Evolutionary conservation across 1,140 invertebrate species (phyloP).

Genomic region (Conus betulinus): DNA sequence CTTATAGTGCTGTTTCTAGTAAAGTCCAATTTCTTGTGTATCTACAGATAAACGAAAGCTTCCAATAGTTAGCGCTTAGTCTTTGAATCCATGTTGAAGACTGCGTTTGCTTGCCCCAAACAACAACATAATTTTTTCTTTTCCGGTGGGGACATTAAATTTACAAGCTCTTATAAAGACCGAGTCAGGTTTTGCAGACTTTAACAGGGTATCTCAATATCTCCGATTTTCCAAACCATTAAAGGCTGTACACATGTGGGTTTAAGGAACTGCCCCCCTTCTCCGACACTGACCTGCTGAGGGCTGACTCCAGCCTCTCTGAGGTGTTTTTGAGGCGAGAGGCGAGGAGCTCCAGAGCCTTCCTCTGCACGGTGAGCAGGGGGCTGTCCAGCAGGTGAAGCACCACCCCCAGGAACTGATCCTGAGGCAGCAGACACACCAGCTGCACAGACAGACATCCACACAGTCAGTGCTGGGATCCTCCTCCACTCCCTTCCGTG

Average conservation of each 20-base stretch:
- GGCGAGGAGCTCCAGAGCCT: conserved; percentile 90
- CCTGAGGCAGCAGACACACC: conserved; percentile 86
- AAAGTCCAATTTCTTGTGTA: too few relatives aligned
- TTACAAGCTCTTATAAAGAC: too few relatives aligned
- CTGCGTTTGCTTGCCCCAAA: too few relatives aligned
- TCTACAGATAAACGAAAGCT: too few relatives aligned
- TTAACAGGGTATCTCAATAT: too few relatives aligned
- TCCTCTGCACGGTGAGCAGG: conserved; percentile 83
- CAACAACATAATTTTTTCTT: too few relatives aligned
- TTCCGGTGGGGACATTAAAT: too few relatives aligned
- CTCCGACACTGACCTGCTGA: neutral
- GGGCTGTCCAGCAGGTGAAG: conserved; percentile 83
- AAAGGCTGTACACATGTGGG: neutral
- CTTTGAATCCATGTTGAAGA: too few relatives aligned
- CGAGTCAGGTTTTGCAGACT: too few relatives aligned
- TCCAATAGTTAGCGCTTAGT: too few relatives aligned
- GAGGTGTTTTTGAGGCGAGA: conserved; percentile 84
- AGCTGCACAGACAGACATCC: conserved; percentile 61
- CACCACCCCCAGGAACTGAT: conserved; percentile 86
- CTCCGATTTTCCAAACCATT: neutral
- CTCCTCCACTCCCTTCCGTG: too few relatives aligned
- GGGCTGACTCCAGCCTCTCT: conserved; percentile 72
- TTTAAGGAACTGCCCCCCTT: neutral
- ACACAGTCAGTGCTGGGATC: neutral
- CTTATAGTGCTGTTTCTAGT: too few relatives aligned